A percentile compares a stretch with the other conserved stretches of the same genome.
Conservation (phyloP, 2,113 vertebrate species). For the Pterocles orientalis region DNA sequence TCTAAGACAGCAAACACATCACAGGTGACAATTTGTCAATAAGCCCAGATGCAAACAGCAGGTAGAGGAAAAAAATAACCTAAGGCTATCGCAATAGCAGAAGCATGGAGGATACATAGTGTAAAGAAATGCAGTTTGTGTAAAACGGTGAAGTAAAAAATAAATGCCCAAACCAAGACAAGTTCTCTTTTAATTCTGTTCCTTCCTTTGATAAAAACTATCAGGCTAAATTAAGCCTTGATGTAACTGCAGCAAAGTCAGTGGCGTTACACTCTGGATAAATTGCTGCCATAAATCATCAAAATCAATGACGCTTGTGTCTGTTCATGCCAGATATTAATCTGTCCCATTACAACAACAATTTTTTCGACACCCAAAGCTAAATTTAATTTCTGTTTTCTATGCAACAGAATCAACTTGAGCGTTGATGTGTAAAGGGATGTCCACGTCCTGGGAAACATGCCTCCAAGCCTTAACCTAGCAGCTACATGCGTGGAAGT, state of each 20-base stretch:
- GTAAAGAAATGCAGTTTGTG: background rate
- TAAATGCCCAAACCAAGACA: background rate
- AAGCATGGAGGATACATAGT: background rate
- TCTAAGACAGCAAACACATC: background rate
- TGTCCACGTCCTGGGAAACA: background rate
- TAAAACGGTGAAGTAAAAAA: background rate
- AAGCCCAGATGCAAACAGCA: background rate
- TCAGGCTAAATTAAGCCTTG: background rate
- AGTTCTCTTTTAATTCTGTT: background rate
- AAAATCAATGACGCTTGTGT: background rate
- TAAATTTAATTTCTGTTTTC: background rate
- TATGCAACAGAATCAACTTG: background rate
- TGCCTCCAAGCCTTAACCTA: background rate
- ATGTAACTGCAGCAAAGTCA: background rate
- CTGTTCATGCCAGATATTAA: background rate
- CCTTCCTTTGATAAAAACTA: background rate
- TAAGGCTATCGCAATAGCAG: background rate
- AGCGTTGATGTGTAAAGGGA: background rate
- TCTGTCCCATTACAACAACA: background rate
- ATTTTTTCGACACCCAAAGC: background rate
- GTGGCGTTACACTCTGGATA: background rate
- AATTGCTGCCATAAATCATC: background rate
- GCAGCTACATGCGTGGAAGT: rapidly evolving
- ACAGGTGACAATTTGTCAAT: background rate
- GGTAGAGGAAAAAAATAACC: background rate